Base-by-base conservation (phyloP, 2,113 vertebrate genomes). In the Picathartes gymnocephalus region DNA sequence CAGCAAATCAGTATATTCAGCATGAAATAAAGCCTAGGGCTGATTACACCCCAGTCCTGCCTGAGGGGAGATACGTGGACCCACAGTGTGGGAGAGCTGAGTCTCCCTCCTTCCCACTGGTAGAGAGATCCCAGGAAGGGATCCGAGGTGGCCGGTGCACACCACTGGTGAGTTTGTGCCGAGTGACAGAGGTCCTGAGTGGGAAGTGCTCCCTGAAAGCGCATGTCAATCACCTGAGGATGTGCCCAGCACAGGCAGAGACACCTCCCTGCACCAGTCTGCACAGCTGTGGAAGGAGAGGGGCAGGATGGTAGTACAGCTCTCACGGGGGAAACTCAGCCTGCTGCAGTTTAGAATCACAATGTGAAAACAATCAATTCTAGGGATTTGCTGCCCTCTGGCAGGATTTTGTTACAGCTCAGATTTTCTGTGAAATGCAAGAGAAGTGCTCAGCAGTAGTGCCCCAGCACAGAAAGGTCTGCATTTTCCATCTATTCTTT, bases 371-470 rank as follows among this genome's bases (percentile, higher is more conserved):
- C 19, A 22, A 57, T 9, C 20, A 82, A 86, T 28, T 35, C 79
- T 70, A 77, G 84, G 50, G 74, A 73, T 95, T 91, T 96, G 89
- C 91, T 96, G 95, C 96, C 94, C 91, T 93, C 96, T 95, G 91
- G 50, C 94, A 97, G 87, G 58, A 70, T 58, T 91, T 90, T 76
- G 31, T 51, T 47, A 47, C 51, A 74, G 27, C 21, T 70, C 78
- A 50, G 37, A 20, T 86, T 92, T 65, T 54, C 54, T 84, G 64
- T 18, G 42, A 77, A 28, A 13, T 83, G 25, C 0, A 2, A 79
- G 60, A 78, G 13, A 30, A 47, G 18, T 5, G 35, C 76, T 81
- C 54, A 73, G 79, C 2, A 3, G 11, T 0, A 20, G 25, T 7
- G 4, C 22, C 47, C 44, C 35, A 50, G 47, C 23, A 77, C 19